Evolutionary conservation across 1,140 invertebrate genomes (phyloP).

Genomic region (Acromyrmex charruanus): DNA sequence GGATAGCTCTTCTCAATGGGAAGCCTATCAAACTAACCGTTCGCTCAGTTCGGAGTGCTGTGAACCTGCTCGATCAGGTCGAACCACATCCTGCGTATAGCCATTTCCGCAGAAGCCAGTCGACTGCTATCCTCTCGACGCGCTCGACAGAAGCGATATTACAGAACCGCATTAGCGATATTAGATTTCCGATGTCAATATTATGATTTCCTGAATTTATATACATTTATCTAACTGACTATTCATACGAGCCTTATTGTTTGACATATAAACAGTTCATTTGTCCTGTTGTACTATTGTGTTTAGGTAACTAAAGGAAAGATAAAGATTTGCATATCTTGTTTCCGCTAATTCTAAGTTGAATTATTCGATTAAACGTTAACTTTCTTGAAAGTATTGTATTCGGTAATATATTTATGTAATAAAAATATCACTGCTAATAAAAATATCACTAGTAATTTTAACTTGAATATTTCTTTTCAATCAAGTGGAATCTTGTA

Average conservation of each 20-base stretch:
- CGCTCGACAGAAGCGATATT: slow-evolving; percentile 8
- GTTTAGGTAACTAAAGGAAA: not conserved
- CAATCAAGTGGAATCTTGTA: not conserved
- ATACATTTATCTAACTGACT: not conserved
- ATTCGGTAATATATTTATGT: not conserved
- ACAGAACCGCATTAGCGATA: slow-evolving; percentile 8
- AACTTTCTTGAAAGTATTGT: not conserved
- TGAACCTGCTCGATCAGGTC: slow-evolving; percentile 68
- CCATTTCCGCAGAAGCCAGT: slow-evolving; percentile 43
- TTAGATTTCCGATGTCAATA: not conserved
- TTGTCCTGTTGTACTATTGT: too few species aligned
- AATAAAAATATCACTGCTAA: not conserved
- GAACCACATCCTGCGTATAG: slow-evolving; percentile 45
- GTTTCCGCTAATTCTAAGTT: not conserved
- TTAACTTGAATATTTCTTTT: not conserved
- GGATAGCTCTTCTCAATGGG: slow-evolving; percentile 4
- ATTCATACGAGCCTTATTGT: not conserved
- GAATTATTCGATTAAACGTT: not conserved
- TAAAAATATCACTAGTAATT: not conserved
- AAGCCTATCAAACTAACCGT: slow-evolving; percentile 60
- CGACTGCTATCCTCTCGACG: slow-evolving; percentile 3
- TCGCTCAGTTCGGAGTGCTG: slow-evolving; percentile 49
- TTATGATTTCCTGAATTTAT: not conserved
- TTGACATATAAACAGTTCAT: not conserved
- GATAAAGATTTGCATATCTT: not conserved